Conservation (phyloP, 35 echinoderm and acorn worm species). For the Heliocidaris erythrogramma region DNA sequence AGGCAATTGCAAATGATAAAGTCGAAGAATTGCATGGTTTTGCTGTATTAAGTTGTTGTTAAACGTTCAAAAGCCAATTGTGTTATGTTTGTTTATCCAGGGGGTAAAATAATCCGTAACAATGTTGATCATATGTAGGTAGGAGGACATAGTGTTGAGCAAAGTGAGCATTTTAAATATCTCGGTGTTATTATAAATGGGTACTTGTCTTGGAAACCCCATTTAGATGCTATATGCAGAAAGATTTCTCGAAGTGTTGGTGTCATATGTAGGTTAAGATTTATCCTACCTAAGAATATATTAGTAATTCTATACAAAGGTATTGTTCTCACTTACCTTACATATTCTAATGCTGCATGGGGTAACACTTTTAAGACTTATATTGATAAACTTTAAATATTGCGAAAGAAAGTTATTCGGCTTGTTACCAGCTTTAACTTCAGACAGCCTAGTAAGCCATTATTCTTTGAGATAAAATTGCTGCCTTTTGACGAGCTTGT, state of each 20-base stretch:
- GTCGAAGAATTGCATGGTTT: neutral
- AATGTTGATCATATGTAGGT: neutral
- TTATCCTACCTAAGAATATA: neutral
- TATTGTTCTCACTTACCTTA: neutral
- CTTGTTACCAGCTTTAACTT: neutral
- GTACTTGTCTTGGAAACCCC: neutral
- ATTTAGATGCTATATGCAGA: constrained; percentile 6
- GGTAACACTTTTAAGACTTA: constrained; percentile 21
- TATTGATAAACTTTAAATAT: constrained; percentile 6
- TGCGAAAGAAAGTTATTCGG: neutral
- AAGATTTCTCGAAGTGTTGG: constrained; percentile 20
- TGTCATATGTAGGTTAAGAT: neutral
- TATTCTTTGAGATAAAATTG: constrained; percentile 1
- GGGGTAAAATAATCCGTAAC: neutral
- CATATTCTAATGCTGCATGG: neutral
- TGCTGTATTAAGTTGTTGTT: no score
- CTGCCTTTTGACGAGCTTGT: constrained; percentile 4
- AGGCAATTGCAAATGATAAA: neutral
- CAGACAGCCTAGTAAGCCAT: constrained; percentile 1
- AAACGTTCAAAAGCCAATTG: no score
- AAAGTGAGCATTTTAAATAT: neutral
- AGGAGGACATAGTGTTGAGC: neutral
- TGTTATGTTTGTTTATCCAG: no score
- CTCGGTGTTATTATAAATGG: neutral
- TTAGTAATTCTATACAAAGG: neutral